These are phyloP conservation scores for Tyto alba DNA, from an alignment of 2,113 vertebrate species.

Conservation along the genomic window DNA sequence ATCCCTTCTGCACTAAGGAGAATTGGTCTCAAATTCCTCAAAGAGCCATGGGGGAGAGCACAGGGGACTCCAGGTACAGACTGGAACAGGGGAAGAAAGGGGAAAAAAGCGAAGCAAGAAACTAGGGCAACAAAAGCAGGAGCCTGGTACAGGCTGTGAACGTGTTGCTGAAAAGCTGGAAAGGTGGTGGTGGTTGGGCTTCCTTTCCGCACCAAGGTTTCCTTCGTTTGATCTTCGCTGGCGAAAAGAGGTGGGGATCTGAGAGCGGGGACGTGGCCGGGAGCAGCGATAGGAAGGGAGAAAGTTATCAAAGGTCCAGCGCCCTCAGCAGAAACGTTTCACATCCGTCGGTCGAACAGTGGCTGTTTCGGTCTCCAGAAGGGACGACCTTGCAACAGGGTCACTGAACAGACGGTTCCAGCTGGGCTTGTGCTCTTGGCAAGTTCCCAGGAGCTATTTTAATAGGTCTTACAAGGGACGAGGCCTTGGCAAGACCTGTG, in stretches of 20 bases:
- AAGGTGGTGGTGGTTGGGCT: fast-evolving
- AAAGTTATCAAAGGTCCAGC: background rate
- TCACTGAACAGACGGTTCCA: slow-evolving; percentile 1
- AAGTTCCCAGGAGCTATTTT: slow-evolving; percentile 19
- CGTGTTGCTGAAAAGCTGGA: background rate
- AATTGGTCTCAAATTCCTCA: background rate
- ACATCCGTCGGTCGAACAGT: fast-evolving
- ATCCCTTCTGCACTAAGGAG: background rate
- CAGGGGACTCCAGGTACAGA: fast-evolving
- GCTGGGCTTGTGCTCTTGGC: background rate
- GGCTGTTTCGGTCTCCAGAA: background rate
- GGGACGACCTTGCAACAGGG: slow-evolving; percentile 7
- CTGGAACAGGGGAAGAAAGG: fast-evolving
- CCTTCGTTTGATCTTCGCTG: fast-evolving
- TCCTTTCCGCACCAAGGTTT: background rate
- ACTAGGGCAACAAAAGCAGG: background rate
- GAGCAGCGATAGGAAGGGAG: background rate
- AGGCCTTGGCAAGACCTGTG: background rate
- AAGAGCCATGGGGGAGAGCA: fast-evolving
- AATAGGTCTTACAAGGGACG: background rate
- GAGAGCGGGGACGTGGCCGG: fast-evolving
- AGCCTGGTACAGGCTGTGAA: background rate
- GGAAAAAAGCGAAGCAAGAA: background rate
- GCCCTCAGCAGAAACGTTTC: fast-evolving
- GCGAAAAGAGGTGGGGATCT: background rate